A percentile compares a stretch with the other conserved stretches of the same genome.
Evolutionary conservation across 37 sponge, comb jelly and placozoan species (phyloP).

Genomic region (Oopsacas minuta): DNA sequence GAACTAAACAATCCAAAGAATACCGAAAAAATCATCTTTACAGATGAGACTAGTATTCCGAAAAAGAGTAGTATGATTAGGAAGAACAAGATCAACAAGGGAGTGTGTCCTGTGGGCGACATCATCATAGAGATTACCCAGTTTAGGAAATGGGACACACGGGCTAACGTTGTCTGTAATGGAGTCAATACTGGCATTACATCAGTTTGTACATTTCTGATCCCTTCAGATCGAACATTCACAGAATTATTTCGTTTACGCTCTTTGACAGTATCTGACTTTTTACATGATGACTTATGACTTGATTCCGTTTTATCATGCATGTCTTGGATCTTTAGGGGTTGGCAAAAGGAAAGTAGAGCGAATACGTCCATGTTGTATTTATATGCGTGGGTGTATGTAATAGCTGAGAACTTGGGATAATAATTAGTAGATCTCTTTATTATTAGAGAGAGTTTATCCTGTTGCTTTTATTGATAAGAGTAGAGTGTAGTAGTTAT

Average conservation of each 20-base stretch:
- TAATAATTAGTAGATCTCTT: too few species aligned
- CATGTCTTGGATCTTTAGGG: not conserved
- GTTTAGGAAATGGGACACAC: not conserved
- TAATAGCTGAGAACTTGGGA: not conserved
- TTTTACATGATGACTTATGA: not conserved
- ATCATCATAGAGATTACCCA: slow-evolving; percentile 1
- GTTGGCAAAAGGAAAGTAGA: not conserved
- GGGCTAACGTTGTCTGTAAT: not conserved
- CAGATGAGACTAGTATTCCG: not conserved
- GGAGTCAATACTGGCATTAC: not conserved
- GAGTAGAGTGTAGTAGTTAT: too few species aligned
- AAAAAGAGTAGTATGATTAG: not conserved
- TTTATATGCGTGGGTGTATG: not conserved
- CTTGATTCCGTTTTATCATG: not conserved
- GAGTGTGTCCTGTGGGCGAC: not conserved
- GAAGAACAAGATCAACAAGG: slow-evolving; percentile 4
- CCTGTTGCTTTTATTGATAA: too few species aligned
- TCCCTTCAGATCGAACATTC: not conserved
- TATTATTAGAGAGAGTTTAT: too few species aligned
- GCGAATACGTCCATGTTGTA: not conserved
- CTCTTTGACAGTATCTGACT: not conserved
- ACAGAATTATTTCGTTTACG: not conserved
- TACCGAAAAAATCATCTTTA: not conserved
- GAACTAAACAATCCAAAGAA: not conserved
- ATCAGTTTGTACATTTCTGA: not conserved